Percentiles rank a stretch among this genome's conserved stretches.
These are phyloP conservation scores for Ricordea florida DNA, from an alignment of 92 coral and sea anemone species.

Conservation along the genomic window DNA sequence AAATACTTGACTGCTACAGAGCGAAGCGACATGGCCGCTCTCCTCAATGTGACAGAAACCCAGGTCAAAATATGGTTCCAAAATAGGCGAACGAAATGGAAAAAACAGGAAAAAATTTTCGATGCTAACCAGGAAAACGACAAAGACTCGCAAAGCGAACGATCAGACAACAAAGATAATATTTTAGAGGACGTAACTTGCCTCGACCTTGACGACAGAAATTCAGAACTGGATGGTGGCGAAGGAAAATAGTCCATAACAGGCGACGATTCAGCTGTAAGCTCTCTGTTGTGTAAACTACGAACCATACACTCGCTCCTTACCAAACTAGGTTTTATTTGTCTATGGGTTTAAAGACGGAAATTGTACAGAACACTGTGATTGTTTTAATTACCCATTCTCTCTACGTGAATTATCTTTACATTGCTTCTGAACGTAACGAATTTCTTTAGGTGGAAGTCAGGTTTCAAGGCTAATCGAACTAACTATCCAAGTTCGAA, in stretches of 20 bases:
- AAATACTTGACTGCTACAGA: slow-evolving; percentile 94
- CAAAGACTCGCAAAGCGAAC: slow-evolving; percentile 46
- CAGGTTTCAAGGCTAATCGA: slow-evolving; percentile 7
- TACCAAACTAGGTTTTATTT: slow-evolving; percentile 7
- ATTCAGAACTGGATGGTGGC: slow-evolving; percentile 21
- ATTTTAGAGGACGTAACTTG: slow-evolving; percentile 1
- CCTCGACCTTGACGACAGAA: slow-evolving; percentile 43
- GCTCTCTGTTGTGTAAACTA: slow-evolving; percentile 34
- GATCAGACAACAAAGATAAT: slow-evolving; percentile 58
- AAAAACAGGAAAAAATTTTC: slow-evolving; percentile 84
- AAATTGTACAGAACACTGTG: slow-evolving; percentile 33
- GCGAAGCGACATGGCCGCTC: slow-evolving; percentile 90
- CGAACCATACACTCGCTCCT: slow-evolving; percentile 21
- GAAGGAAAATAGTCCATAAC: neutral
- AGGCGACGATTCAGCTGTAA: neutral
- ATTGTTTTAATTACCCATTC: slow-evolving; percentile 49
- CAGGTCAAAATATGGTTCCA: slow-evolving; percentile 99
- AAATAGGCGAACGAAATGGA: slow-evolving; percentile 97
- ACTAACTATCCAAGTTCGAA: slow-evolving; percentile 3
- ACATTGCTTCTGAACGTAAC: too few species aligned
- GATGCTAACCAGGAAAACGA: slow-evolving; percentile 55
- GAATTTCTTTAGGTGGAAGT: too few species aligned
- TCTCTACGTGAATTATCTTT: slow-evolving; percentile 18
- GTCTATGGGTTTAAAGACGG: slow-evolving; percentile 33
- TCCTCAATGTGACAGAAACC: slow-evolving; percentile 96